phyloP scores from a whole-genome alignment of 1,140 invertebrate genomes.

The Potamilus streckersoni region DNA sequence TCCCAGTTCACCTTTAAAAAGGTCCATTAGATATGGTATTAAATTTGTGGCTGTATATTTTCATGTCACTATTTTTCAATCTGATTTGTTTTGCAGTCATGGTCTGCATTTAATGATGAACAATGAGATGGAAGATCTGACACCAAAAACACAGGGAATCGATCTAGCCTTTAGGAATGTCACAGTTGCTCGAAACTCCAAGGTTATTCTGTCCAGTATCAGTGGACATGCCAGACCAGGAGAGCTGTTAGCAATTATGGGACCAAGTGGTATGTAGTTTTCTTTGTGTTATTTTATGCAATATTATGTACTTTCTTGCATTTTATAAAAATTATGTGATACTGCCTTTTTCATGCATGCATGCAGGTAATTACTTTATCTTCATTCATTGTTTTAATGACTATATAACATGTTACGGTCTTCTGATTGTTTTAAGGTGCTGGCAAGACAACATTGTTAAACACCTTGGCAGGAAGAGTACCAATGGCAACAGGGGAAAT shows the following conservation, averaged over 20 bases:
- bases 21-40: too few species aligned
- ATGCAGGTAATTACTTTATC: neutral
- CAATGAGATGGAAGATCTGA: too few species aligned
- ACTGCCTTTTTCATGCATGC: neutral
- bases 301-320: neutral
- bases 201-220: conserved; percentile 78
- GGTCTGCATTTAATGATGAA: too few species aligned
- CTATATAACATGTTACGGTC: neutral
- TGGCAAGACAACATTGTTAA: conserved; percentile 87
- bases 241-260: conserved; percentile 85
- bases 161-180: conserved; percentile 79
- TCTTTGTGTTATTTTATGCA: neutral
- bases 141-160: conserved; percentile 13
- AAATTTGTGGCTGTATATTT: too few species aligned
- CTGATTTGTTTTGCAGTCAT: too few species aligned
- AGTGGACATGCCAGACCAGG: conserved; percentile 82
- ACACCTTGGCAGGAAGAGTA: conserved; percentile 76
- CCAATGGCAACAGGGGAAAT: conserved; percentile 78
- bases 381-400: neutral
- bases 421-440: conserved; percentile 69
- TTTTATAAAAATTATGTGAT: neutral
- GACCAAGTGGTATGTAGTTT: conserved; percentile 77
- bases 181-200: conserved; percentile 68
- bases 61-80: too few species aligned
- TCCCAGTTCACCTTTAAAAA: too few species aligned